Base-by-base conservation (phyloP, 1,140 invertebrate genomes). In the Musca vetustissima region DNA sequence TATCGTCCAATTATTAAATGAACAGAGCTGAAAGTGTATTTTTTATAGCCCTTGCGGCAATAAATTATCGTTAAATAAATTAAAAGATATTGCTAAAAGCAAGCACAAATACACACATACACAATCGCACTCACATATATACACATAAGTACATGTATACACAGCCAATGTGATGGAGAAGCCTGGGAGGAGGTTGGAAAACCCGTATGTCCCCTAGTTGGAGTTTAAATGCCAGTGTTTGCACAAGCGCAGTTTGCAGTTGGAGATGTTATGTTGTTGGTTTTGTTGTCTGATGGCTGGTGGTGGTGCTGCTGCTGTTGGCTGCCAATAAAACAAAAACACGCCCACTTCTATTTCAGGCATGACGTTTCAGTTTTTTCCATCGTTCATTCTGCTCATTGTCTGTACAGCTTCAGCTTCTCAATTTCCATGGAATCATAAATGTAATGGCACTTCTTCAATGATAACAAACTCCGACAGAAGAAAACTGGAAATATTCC, bases 21-120 rank as follows among this genome's bases (percentile, higher is more conserved):
- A 66, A 67, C 81, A 92, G 9, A 68, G 48, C 32, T 43, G 28
- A 61, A 61, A 21, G 55, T 59, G 24, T 59, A 67, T 47, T 47
- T 47, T 68, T 68, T 69, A 68, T 70, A 67, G 69, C 65, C 66
- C 65, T n/a, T 19, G 22, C 22, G 55, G 53, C 48, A 57, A 68
- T 68, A 68, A 65, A 65, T 65, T 49, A 65, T 65, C 64, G 48
- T 65, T 49, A 65, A 61, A 61, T 61, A 65, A 65, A 65, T 65
- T 65, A 65, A 65, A 69, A 50, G 47, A 52, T 36, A n/a, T 64
- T 53, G 25, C 59, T 52, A 6, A 11, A 22, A 28, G 50, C 50
- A 52, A 43, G 19, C 11, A 43, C 50, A 67, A 14, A 22, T 22
- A 53, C 66, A 24, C 66, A 25, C 24, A 24, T 17, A 24, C 28